Conservation (phyloP, 2,113 vertebrate species). For the Plectropomus leopardus region DNA sequence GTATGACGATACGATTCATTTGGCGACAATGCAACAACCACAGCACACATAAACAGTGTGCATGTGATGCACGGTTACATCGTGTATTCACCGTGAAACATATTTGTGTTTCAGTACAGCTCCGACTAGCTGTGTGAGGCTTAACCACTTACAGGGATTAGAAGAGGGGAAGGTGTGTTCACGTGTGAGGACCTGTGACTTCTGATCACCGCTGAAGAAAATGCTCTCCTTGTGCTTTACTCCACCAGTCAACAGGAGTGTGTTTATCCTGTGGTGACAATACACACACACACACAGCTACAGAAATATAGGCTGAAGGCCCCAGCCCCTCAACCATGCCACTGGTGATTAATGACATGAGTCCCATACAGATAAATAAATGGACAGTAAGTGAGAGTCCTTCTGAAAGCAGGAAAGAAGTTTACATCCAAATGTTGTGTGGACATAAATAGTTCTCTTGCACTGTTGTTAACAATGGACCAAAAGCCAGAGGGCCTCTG, state of each 20-base stretch:
- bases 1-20: not conserved
- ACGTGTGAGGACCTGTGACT: constrained; percentile 34
- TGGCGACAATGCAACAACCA: not conserved
- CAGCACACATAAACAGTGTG: not conserved
- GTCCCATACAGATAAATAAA: not conserved
- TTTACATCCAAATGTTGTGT: not conserved
- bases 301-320: not conserved
- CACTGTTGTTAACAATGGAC: not conserved
- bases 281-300: not conserved
- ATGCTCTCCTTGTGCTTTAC: not conserved
- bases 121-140: constrained; percentile 5
- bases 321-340: not conserved
- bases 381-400: not conserved
- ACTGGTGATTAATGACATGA: constrained; percentile 4
- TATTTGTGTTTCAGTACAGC: not conserved
- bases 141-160: constrained; percentile 52
- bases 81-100: not conserved
- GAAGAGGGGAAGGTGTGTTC: constrained; percentile 34
- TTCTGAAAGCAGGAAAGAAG: not conserved
- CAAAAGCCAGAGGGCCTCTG: not conserved
- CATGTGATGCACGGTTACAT: not conserved
- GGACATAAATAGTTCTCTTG: not conserved
- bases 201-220: constrained; percentile 26
- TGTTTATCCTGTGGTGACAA: not conserved
- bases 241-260: not conserved